phyloP scores from a whole-genome alignment of 2,888 invertebrate genomes.

The Amiota communis region DNA sequence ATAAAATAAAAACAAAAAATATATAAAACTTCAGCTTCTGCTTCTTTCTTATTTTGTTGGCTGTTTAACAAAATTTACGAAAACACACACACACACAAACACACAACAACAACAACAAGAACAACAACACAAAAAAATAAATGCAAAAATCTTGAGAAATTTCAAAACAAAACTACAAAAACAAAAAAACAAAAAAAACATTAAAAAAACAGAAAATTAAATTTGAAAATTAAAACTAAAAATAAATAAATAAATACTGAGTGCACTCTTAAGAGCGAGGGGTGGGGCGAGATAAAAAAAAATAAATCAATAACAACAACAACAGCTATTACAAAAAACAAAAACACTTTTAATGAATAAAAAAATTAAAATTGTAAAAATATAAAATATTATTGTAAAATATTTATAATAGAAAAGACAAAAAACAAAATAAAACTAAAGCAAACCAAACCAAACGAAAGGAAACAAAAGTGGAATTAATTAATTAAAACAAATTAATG shows the following conservation, averaged over 20 bases:
- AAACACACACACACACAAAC: constrained; percentile 33
- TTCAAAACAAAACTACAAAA: constrained; percentile 28
- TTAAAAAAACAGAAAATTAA: constrained; percentile 69
- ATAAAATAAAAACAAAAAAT: constrained; percentile 4
- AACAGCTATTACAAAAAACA: constrained; percentile 42
- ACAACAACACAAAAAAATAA: constrained; percentile 39
- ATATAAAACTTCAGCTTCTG: constrained; percentile 10
- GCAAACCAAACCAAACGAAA: constrained; percentile 34
- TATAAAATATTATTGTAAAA: constrained; percentile 31
- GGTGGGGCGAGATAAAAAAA: constrained; percentile 73
- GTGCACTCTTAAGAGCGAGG: constrained; percentile 74
- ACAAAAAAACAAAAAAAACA: constrained; percentile 40
- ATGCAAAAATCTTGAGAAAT: constrained; percentile 30
- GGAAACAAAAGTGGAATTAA: constrained; percentile 42
- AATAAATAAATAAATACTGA: constrained; percentile 62
- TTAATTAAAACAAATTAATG: neutral
- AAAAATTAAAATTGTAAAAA: constrained; percentile 39
- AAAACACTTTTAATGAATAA: constrained; percentile 38
- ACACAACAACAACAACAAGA: constrained; percentile 34
- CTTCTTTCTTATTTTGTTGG: constrained; percentile 58
- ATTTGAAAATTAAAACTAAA: constrained; percentile 67
- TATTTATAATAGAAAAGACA: constrained; percentile 2
- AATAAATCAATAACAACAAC: constrained; percentile 51
- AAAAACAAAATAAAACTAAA: constrained; percentile 37
- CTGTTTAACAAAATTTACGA: constrained; percentile 63